Evolutionary conservation across 2,888 invertebrate genomes (phyloP).

Genomic region (Oligia latruncula): DNA sequence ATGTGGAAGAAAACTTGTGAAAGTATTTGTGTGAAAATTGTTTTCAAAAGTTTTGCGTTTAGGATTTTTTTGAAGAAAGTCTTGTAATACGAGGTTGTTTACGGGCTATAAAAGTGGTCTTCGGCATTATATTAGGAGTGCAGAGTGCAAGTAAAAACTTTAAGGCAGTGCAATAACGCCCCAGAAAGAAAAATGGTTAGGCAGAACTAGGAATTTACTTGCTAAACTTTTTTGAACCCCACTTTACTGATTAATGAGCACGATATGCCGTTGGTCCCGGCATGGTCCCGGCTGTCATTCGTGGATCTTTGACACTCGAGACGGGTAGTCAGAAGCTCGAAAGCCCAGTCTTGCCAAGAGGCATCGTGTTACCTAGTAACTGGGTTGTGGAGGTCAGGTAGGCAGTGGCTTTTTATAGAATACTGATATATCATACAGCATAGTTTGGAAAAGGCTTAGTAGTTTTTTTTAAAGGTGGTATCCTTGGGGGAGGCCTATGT

Average conservation of each 20-base stretch:
- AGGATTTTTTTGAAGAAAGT: background rate
- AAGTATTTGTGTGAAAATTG: background rate
- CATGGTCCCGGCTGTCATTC: background rate
- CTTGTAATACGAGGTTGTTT: background rate
- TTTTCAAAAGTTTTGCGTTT: background rate
- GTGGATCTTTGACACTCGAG: background rate
- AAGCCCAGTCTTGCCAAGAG: background rate
- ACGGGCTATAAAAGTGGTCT: background rate
- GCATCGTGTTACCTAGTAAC: background rate
- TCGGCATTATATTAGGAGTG: background rate
- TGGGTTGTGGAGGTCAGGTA: background rate
- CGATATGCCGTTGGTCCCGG: background rate
- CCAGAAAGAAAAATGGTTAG: background rate
- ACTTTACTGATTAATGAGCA: background rate
- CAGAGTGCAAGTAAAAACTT: background rate
- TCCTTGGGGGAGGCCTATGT: background rate
- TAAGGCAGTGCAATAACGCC: background rate
- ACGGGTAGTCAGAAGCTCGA: background rate
- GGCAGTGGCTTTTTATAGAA: background rate
- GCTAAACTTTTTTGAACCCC: background rate
- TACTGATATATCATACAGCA: background rate
- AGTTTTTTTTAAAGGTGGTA: background rate
- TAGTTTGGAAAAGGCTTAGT: background rate
- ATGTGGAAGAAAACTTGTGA: background rate
- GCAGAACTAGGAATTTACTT: background rate